Conservation (phyloP, 2,888 invertebrate species). For the Caenorhabditis sp. region DNA sequence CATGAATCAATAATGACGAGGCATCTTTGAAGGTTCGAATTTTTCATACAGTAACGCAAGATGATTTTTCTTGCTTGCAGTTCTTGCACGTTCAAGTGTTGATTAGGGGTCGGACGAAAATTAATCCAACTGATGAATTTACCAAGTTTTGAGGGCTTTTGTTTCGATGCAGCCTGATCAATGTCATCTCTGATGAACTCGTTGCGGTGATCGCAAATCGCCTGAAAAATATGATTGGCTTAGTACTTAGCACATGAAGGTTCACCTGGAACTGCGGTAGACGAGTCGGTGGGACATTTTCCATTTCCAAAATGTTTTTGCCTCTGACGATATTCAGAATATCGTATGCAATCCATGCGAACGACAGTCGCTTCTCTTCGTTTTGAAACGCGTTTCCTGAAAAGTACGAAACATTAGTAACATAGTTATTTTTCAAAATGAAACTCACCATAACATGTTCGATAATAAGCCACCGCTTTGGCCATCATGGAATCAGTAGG, state of each 20-base stretch:
- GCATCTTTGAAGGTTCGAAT: slow-evolving; percentile 43
- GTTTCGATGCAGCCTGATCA: background rate
- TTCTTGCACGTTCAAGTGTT: background rate
- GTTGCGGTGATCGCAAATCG: slow-evolving; percentile 10
- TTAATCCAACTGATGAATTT: background rate
- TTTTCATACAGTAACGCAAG: background rate
- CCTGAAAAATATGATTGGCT: background rate
- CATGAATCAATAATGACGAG: slow-evolving; percentile 60
- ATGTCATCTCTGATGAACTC: background rate
- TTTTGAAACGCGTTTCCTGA: slow-evolving; percentile 26
- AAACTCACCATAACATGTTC: slow-evolving; percentile 67
- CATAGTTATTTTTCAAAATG: background rate
- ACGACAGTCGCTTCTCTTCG: slow-evolving; percentile 71
- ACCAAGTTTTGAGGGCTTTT: background rate
- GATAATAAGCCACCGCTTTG: slow-evolving; percentile 76
- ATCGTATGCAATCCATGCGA: slow-evolving; percentile 79
- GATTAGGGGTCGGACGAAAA: background rate
- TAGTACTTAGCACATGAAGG: background rate
- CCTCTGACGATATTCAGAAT: slow-evolving; percentile 62
- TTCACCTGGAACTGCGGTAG: slow-evolving; percentile 28
- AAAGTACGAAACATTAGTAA: too few relatives aligned
- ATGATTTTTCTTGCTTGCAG: slow-evolving; percentile 11
- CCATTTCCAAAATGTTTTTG: background rate
- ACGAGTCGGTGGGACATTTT: background rate
- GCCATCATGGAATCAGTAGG: slow-evolving; percentile 58